Evolutionary conservation across 2,113 vertebrate species (phyloP), one percentile per base, ranked within the genome.

Genomic region (Macrotis lagotis): DNA sequence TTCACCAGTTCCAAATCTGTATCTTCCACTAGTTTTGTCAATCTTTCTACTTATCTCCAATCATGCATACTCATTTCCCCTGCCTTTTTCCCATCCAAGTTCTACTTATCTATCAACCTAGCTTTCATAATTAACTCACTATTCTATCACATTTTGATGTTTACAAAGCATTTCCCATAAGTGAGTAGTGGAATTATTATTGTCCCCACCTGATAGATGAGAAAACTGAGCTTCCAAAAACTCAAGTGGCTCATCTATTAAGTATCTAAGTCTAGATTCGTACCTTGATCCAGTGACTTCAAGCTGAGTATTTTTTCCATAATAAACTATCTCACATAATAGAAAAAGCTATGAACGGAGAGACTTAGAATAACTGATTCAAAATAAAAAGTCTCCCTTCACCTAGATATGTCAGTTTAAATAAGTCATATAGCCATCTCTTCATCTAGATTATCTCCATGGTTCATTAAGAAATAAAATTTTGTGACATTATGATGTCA

Each of bases 371-470:
- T 8, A 55, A 14, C 90, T 49, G 31, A 25, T 1, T 1, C 8
- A 1, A 11, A 3, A 5, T 37, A n/a, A 90, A 83, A 0, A 25
- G 93, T 50, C 47, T 52, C 52, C 50, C 31, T 6, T 2, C 8
- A 22, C 55, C 25, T 50, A 25, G 1, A 0, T 26, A 44, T 7
- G 2, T 44, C 53, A 10, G 5, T 51, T 37, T 37, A 91, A 52
- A 44, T 47, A 5, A 25, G 12, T 10, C 66, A 66, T 44, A n/a
- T 74, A n/a, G 19, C 31, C 12, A 8, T 51, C 51, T 50, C 19
- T 53, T 88, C 48, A 0, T 0, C 89, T 53, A 0, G 1, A 0
- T 1, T 48, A 83, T 9, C 51, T 0, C 52, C 3, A 0, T 0
- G 1, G 4, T 91, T 11, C 28, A 24, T 53, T 92, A 50, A 12